phyloP scores from a whole-genome alignment of 2,113 vertebrate genomes.

The Oreochromis tanganicae region DNA sequence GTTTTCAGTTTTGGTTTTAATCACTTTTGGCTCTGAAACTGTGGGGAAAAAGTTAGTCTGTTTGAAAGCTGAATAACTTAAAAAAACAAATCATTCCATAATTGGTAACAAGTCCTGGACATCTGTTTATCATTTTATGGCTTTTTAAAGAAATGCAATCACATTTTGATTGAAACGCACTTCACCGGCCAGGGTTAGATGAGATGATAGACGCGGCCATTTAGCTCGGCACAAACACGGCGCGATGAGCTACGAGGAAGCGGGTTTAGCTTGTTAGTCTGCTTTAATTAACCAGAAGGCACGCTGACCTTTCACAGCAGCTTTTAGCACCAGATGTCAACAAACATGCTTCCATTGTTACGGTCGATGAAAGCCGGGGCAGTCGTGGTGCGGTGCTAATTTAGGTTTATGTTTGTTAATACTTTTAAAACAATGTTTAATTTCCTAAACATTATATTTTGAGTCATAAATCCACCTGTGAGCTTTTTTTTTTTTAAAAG shows the following conservation, averaged over 20 bases:
- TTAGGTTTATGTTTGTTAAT: not conserved
- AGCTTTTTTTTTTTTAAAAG: not conserved
- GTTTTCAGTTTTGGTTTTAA: not conserved
- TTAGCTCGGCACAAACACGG: not conserved
- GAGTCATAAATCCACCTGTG: not conserved
- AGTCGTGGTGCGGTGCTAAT: not conserved
- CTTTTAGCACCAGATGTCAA: not conserved
- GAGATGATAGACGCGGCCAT: not conserved
- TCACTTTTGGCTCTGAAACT: constrained; percentile 55
- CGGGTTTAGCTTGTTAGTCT: not conserved
- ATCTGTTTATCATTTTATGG: not conserved
- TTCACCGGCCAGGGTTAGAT: not conserved
- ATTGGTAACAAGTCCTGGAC: constrained; percentile 43
- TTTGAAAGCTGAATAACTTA: constrained; percentile 50
- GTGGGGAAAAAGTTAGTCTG: not conserved
- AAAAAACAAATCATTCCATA: constrained; percentile 68
- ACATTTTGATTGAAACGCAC: not conserved
- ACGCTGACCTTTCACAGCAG: not conserved
- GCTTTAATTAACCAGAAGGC: not conserved
- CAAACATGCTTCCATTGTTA: not conserved
- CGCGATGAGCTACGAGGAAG: not conserved
- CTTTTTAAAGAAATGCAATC: not conserved
- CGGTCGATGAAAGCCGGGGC: not conserved
- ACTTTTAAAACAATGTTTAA: not conserved
- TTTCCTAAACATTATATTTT: not conserved